Conservation (phyloP, 1,140 invertebrate species). For the Drosophila watanabei region DNA sequence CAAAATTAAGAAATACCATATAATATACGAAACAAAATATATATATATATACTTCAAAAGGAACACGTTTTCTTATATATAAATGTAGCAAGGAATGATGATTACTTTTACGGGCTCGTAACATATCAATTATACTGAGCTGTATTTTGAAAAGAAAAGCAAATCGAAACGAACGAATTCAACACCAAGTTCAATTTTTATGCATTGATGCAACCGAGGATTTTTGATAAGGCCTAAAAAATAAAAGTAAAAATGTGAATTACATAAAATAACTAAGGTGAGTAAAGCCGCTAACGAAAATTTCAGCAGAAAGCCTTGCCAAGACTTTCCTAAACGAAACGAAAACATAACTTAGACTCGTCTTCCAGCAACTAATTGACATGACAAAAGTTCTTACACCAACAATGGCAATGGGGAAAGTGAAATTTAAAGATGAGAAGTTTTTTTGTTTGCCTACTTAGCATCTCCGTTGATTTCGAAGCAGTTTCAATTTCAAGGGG, state of each 20-base stretch:
- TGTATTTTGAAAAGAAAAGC: slow-evolving; percentile 56
- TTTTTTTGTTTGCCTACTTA: slow-evolving; percentile 10
- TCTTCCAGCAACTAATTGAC: slow-evolving; percentile 81
- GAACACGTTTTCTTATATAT: slow-evolving; percentile 56
- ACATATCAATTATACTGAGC: slow-evolving; percentile 82
- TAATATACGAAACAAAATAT: slow-evolving; percentile 31
- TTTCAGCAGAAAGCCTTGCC: slow-evolving; percentile 39
- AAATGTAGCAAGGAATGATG: slow-evolving; percentile 34
- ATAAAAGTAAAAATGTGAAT: slow-evolving; percentile 20
- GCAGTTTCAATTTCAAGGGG: slow-evolving; percentile 22
- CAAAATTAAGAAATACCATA: slow-evolving; percentile 41
- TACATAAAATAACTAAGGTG: slow-evolving; percentile 55
- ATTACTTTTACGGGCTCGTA: slow-evolving; percentile 71
- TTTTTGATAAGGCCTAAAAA: slow-evolving; percentile 39
- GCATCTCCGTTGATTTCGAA: slow-evolving; percentile 11
- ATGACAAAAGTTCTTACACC: slow-evolving; percentile 66
- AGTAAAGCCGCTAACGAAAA: slow-evolving; percentile 65
- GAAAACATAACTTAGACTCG: slow-evolving; percentile 75
- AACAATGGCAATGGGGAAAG: slow-evolving; percentile 34
- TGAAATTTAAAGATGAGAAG: slow-evolving; percentile 21
- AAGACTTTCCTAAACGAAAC: slow-evolving; percentile 38
- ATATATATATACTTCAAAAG: slow-evolving; percentile 53
- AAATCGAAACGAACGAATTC: slow-evolving; percentile 65
- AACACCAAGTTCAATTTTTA: slow-evolving; percentile 75
- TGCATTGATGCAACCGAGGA: slow-evolving; percentile 46